A percentile compares a stretch with the other conserved stretches of the same genome.
phyloP scores from a whole-genome alignment of 2,888 invertebrate genomes.

The Hecatera dysodea region DNA sequence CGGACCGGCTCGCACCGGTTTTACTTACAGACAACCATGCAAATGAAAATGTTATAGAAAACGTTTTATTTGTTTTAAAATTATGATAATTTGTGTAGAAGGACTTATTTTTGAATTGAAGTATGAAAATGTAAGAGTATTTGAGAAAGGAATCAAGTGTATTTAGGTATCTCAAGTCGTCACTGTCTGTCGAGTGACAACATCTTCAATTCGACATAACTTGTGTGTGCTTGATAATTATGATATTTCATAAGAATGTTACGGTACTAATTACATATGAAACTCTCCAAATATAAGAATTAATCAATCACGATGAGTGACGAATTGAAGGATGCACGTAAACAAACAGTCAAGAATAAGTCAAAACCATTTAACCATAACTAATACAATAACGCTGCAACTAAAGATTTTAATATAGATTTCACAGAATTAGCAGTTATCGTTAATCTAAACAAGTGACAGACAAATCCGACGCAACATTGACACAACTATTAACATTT shows the following conservation, averaged over 20 bases:
- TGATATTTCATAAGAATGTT: not conserved
- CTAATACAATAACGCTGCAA: not conserved
- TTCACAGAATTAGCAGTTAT: not conserved
- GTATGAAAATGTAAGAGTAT: conserved; percentile 4
- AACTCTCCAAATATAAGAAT: not conserved
- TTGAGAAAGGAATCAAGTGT: not conserved
- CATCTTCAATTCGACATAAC: not conserved
- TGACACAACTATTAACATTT: conserved; percentile 22
- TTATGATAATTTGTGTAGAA: not conserved
- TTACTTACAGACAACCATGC: conserved; percentile 4
- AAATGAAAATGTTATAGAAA: conserved; percentile 28
- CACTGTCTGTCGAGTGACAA: too few relatives aligned
- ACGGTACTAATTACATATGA: not conserved
- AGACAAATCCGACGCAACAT: conserved; percentile 27
- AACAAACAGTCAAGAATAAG: not conserved
- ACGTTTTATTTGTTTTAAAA: not conserved
- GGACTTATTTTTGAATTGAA: not conserved
- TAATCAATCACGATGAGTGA: not conserved
- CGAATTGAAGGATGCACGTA: too few relatives aligned
- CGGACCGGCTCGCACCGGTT: conserved; percentile 22
- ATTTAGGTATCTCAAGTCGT: not conserved
- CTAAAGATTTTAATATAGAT: conserved; percentile 1
- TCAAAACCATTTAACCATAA: not conserved
- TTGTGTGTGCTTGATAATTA: too few relatives aligned
- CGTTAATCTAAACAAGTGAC: conserved; percentile 16